Evolutionary conservation across 2,888 invertebrate species (phyloP).

Genomic region (Sarcophaga rosellei): DNA sequence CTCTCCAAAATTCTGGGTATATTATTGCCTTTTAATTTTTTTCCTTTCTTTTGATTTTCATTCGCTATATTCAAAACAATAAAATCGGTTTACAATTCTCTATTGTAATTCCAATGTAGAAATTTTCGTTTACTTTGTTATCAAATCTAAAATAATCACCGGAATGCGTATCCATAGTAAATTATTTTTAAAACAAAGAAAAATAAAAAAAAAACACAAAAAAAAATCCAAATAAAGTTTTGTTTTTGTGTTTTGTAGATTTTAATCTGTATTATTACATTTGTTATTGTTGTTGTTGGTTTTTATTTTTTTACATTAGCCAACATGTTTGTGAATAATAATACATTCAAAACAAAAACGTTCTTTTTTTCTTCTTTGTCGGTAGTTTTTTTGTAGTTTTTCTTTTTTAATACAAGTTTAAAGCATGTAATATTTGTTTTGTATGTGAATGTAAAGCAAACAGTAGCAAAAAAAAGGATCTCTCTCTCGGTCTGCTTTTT

Average conservation of each 20-base stretch:
- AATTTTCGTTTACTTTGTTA: not conserved
- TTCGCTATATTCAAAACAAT: too few relatives aligned
- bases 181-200: slow-evolving; percentile 17
- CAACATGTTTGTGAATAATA: slow-evolving; percentile 26
- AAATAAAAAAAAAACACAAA: not conserved
- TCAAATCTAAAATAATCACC: slow-evolving; percentile 13
- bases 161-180: not conserved
- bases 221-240: not conserved
- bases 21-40: too few relatives aligned
- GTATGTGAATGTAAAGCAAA: not conserved
- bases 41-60: too few relatives aligned
- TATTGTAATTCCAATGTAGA: not conserved
- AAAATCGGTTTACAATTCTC: too few relatives aligned
- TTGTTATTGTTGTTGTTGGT: not conserved
- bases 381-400: too few relatives aligned
- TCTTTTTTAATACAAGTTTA: slow-evolving; percentile 21
- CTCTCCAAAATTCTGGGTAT: too few relatives aligned
- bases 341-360: not conserved
- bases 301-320: not conserved
- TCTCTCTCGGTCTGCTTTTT: not conserved
- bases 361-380: not conserved
- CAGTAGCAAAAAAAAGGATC: not conserved
- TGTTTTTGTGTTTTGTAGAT: not conserved
- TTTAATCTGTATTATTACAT: slow-evolving; percentile 19
- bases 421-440: slow-evolving; percentile 4